Conservation (phyloP, 2,797 vertebrate species). For the Sebastes hubbsi region DNA sequence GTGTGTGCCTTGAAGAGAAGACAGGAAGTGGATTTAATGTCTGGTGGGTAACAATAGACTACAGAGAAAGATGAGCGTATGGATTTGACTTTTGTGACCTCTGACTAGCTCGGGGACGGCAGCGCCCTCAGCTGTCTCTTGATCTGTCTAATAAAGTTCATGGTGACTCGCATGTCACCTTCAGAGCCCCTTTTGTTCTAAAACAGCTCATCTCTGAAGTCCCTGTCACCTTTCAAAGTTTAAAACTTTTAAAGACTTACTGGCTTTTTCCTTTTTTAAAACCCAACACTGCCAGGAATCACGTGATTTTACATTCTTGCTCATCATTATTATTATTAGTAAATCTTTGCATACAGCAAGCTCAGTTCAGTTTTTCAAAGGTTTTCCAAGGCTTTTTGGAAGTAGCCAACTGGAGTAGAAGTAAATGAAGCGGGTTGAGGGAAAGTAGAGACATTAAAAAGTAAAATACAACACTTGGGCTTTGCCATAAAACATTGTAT, state of each 20-base stretch:
- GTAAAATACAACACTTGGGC: not conserved
- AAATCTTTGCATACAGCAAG: not conserved
- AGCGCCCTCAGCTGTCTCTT: not conserved
- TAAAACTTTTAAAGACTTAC: not conserved
- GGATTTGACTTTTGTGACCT: constrained; percentile 18
- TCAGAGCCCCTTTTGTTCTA: not conserved
- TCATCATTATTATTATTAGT: not conserved
- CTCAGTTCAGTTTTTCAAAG: not conserved
- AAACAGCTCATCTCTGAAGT: not conserved
- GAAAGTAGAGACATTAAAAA: no score
- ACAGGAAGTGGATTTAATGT: not conserved
- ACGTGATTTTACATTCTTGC: not conserved
- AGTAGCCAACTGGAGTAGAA: no score
- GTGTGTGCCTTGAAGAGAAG: not conserved
- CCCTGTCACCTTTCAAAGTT: not conserved
- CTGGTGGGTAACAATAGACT: not conserved
- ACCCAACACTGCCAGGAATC: not conserved
- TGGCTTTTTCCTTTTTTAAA: not conserved
- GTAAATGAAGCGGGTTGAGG: no score
- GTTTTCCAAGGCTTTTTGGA: not conserved
- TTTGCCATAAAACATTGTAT: not conserved
- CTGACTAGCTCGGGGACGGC: not conserved
- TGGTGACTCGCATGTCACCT: not conserved
- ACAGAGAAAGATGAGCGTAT: not conserved
- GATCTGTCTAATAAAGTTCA: not conserved